Conservation (phyloP, 2,888 invertebrate genomes). For the Thalpophila matura region DNA sequence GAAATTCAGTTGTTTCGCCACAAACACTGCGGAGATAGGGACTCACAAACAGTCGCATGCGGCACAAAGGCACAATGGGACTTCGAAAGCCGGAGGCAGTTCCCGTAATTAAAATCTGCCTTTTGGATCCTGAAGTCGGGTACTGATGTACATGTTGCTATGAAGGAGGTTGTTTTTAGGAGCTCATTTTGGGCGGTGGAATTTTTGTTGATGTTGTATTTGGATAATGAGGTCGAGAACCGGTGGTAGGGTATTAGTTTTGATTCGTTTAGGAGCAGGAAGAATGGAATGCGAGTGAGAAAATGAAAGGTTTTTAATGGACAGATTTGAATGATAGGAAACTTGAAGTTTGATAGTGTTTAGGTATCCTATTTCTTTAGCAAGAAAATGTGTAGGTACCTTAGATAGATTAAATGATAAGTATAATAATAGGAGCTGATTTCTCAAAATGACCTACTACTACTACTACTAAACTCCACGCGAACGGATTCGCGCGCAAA, state of each 20-base stretch:
- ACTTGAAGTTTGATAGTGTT: no score
- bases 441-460: no score
- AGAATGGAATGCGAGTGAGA: neutral
- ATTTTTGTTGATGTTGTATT: neutral
- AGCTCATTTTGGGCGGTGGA: neutral
- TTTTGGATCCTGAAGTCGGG: conserved; percentile 76
- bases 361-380: no score
- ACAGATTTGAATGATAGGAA: no score
- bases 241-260: neutral
- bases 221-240: neutral
- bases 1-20: conserved; percentile 52
- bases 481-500: no score
- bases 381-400: no score
- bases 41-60: conserved; percentile 57
- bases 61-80: conserved; percentile 70
- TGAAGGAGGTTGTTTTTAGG: conserved; percentile 8
- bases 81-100: conserved; percentile 73
- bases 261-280: neutral
- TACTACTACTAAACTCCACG: no score
- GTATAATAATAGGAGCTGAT: no score
- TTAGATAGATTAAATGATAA: no score
- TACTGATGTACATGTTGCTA: conserved; percentile 22
- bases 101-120: conserved; percentile 87
- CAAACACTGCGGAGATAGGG: conserved; percentile 61
- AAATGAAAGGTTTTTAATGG: no score